Base-by-base conservation (phyloP, 2,113 vertebrate species). In the Manacus vitellinus region DNA sequence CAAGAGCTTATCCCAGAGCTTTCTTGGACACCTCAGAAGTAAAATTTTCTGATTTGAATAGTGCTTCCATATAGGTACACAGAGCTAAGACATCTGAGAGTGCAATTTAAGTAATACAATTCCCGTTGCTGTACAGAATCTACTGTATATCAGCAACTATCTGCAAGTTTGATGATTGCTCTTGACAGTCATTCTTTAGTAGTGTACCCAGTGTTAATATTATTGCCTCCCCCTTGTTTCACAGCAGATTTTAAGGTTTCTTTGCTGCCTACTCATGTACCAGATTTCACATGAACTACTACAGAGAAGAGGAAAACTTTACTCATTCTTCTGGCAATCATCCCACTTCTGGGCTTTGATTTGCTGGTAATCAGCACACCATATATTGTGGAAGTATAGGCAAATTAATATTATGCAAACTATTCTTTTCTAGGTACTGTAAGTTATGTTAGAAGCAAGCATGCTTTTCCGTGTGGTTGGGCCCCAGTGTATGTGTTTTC, bases 281-380 rank as follows among this genome's bases (percentile, higher is more conserved):
- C 31, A 62, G 43, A 49, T 54, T 92, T 95, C 70, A 82, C 17
- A 47, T 51, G 23, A 92, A 47, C 55, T 92, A 21, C 43, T 70
- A 30, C 43, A 93, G 47, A 66, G 67, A 66, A 59, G 79, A 80
- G 68, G 91, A 95, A 59, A 86, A 89, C 33, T 96, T 92, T 51
- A 62, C 51, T 88, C 58, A 73, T 62, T 47, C 39, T 83, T 82
- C 70, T 90, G 88, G 52, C 46, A n/a, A 19, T 71, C 75, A 44
- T 66, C 75, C 55, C 24, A 56, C 43, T 83, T 86, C 9, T 20
- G 51, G 25, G 37, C 43, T 80, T 79, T 77, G 35, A 66, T 80
- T 75, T 96, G 46, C 55, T 41, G 67, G 65, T 41, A 19, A 71
- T 85, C 43, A 93, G 55, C 41, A 68, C 67, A 90, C 43, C 27